Base-by-base conservation (phyloP, 1,140 invertebrate species). In the Drosophila lowei region DNA sequence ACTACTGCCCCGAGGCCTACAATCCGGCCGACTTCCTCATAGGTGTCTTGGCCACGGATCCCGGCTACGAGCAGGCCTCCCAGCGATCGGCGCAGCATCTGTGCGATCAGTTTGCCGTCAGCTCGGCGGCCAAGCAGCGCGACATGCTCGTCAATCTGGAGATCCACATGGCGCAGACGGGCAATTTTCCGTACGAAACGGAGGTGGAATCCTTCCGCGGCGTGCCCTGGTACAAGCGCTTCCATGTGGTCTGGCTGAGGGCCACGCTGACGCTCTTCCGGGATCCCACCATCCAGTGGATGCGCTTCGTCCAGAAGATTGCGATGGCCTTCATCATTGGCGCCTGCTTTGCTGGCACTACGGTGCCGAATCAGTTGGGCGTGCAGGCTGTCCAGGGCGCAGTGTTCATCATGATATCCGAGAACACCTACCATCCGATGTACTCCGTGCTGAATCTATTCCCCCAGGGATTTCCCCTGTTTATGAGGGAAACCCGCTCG, bases 1-100 rank as follows among this genome's bases (percentile, higher is more conserved):
- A 96, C 92, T 92, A 93, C 6, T 97, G 96, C 83, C 96, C 96
- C 0, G 91, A 93, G 6, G 97, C 96, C 58, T 98, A 96, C 90
- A 99, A 98, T 91, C 97, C 97, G 0, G 97, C 97, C 0, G 98
- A 99, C 90, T 98, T 96, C 92, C 95, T 97, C 73, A 96, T 99
- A 56, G 94, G 95, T 58, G 96, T 95, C 0, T 84, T 99, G 56
- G 97, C 97, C 4, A 93, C 96, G 1, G 94, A 95, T 44, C 96
- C 96, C 0, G 96, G 95, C 1, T 94, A 94, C 43, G 96, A 97
- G 88, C 93, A 94, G 3, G 93, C 92, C 1, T 94, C 93, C 8
- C 92, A 93, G 42, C 92, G 93, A 67, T 93, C 94, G 1, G 94
- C 95, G 4, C 94, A 94, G 77, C 93, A 93, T 74, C 93, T 97